Evolutionary conservation across 2,113 vertebrate genomes (phyloP), one percentile per base, ranked within the genome.

Genomic region (Megaleporinus macrocephalus): DNA sequence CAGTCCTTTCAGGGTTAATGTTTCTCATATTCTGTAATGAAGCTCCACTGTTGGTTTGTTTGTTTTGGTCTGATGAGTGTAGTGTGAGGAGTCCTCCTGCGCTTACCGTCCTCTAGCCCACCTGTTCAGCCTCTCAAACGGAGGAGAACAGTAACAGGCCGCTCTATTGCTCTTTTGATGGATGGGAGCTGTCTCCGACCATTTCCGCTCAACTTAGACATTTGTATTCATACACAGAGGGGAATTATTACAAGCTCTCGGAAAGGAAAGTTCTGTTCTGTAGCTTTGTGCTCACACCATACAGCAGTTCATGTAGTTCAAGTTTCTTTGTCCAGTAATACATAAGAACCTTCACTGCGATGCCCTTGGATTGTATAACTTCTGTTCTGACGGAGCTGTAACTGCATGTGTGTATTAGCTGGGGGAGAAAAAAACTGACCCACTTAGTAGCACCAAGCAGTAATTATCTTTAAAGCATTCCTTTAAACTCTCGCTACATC

Each of bases 11-110:
- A 4, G 53, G 4, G 53, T 22, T 55, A 20, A 20, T 55, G 20
- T 55, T 22, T 55, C 20, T 55, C 20, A 77, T 44, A 96, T 94
- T 95, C 90, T 92, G 95, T 96, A 95, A 96, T 95, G 95, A 94
- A 95, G 94, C 92, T 93, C 89, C 20, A 22, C 53, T 55, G 49
- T 51, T 51, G 2, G 49, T 47, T 30, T 53, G 33, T 76, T 47
- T 41, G 51, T 33, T 59, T n/a, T 29, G 16, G 66, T 29, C 30
- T 66, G 44, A 44, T 18, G 76, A 44, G 15, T 76, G 22, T 41
- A 10, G 53, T 76, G 47, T 57, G 47, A 20, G n/a, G 16, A 70
- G 49, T 75, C 15, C 26, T 30, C 33, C 86, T n/a, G 65, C 53
- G 79, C 83, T 87, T 90, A 80, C 81, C 69, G 86, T 85, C 86